Conservation (phyloP, 2,888 invertebrate species). For the Himalopsyche japonica region DNA sequence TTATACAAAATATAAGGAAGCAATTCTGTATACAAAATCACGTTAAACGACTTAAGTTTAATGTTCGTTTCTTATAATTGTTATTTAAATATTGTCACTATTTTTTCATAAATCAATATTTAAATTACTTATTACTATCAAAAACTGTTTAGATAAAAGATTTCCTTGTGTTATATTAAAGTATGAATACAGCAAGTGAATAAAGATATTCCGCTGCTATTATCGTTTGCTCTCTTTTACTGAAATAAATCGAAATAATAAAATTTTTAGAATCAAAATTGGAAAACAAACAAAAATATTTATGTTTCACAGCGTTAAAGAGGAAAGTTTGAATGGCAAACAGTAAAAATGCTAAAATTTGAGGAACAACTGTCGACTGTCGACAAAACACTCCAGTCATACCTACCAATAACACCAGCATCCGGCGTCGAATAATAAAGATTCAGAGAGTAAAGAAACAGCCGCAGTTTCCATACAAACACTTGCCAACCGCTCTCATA, state of each 20-base stretch:
- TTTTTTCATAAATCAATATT: too few species aligned
- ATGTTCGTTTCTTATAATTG: too few species aligned
- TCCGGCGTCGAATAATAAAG: conserved; percentile 13
- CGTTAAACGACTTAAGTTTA: too few species aligned
- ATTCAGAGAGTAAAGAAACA: conserved; percentile 10
- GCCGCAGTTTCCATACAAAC: conserved; percentile 17
- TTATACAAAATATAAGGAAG: too few species aligned
- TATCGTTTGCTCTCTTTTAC: background rate
- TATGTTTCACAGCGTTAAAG: background rate
- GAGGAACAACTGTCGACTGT: background rate
- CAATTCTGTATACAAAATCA: too few species aligned
- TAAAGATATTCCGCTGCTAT: too few species aligned
- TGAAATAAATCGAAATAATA: background rate
- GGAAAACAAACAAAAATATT: background rate
- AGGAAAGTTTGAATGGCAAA: background rate
- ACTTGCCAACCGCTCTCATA: conserved; percentile 21
- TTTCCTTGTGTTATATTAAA: too few species aligned
- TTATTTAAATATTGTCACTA: too few species aligned
- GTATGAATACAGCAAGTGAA: too few species aligned
- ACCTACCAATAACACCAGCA: conserved; percentile 2
- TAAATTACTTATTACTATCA: too few species aligned
- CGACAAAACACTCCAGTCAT: background rate
- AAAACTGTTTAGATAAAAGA: too few species aligned
- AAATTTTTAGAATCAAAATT: background rate
- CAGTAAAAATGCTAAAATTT: background rate